A percentile compares a stretch with the other conserved stretches of the same genome.
Evolutionary conservation across 2,113 vertebrate genomes (phyloP).

Genomic region (Rhineura floridana): DNA sequence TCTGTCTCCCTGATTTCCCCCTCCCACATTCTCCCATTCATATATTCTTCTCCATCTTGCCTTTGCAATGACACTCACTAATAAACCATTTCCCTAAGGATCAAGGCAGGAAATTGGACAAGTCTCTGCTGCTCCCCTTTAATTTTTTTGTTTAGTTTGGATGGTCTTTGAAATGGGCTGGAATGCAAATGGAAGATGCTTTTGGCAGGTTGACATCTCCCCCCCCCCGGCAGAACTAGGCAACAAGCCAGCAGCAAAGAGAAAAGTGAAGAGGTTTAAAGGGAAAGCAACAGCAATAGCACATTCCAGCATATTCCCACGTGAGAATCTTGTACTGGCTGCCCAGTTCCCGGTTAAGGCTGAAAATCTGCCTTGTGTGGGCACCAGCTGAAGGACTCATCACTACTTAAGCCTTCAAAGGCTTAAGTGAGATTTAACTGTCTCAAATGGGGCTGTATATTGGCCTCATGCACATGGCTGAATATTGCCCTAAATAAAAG

Average conservation of each 20-base stretch:
- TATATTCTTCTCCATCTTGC: constrained; percentile 50
- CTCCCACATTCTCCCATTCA: constrained; percentile 63
- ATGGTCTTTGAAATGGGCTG: constrained; percentile 68
- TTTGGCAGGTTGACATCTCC: constrained; percentile 74
- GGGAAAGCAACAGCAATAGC: constrained; percentile 55
- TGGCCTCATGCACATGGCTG: constrained; percentile 48
- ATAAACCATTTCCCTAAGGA: constrained; percentile 70
- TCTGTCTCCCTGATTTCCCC: constrained; percentile 35
- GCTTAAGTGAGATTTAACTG: constrained; percentile 41
- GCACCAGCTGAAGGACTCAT: constrained; percentile 33
- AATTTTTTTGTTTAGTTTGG: constrained; percentile 60
- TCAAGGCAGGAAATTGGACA: constrained; percentile 70
- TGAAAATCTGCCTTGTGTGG: constrained; percentile 64
- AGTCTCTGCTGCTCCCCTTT: constrained; percentile 65
- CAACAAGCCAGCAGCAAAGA: constrained; percentile 67
- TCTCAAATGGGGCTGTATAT: constrained; percentile 35
- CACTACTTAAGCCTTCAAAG: constrained; percentile 7
- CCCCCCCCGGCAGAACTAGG: constrained; percentile 62
- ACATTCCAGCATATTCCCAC: constrained; percentile 59
- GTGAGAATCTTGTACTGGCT: constrained; percentile 56
- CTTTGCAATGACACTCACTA: constrained; percentile 57
- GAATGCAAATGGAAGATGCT: constrained; percentile 72
- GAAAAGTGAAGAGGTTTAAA: constrained; percentile 67
- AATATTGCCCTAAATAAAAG: constrained; percentile 58
- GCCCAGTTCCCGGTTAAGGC: constrained; percentile 63